phyloP scores from a whole-genome alignment of 35 echinoderm and acorn worm species.

The Nesometra sesokonis region DNA sequence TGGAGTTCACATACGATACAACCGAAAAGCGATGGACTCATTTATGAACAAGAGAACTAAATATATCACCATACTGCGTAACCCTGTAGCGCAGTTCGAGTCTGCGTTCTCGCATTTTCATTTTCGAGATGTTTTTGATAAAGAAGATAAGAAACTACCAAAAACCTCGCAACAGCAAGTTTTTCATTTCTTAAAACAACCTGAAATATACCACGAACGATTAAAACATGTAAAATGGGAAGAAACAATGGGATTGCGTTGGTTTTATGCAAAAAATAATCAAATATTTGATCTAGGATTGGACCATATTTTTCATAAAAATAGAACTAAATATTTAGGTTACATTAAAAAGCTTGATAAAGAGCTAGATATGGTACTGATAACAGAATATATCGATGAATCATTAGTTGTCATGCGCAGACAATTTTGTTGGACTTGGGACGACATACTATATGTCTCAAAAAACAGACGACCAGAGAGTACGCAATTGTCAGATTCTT shows the following conservation, averaged over 20 bases:
- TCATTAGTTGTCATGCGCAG: slow-evolving; percentile 48
- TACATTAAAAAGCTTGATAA: slow-evolving; percentile 23
- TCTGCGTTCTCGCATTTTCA: slow-evolving; percentile 70
- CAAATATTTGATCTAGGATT: slow-evolving; percentile 61
- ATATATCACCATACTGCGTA: slow-evolving; percentile 75
- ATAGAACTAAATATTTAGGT: neutral
- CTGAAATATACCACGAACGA: slow-evolving; percentile 29
- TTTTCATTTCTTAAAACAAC: slow-evolving; percentile 10
- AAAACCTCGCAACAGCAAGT: too few relatives aligned
- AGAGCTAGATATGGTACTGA: slow-evolving; percentile 36
- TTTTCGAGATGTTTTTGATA: slow-evolving; percentile 30
- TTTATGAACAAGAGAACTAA: slow-evolving; percentile 47
- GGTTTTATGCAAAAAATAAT: slow-evolving; percentile 45
- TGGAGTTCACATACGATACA: slow-evolving; percentile 53
- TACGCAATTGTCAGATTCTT: neutral
- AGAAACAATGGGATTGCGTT: slow-evolving; percentile 21
- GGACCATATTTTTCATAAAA: slow-evolving; percentile 24
- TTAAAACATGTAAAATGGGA: slow-evolving; percentile 46
- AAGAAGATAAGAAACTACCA: neutral
- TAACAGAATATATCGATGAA: slow-evolving; percentile 68
- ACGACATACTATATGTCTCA: slow-evolving; percentile 56
- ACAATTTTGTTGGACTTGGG: slow-evolving; percentile 38
- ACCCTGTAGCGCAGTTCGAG: slow-evolving; percentile 75
- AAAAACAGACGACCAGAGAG: slow-evolving; percentile 39
- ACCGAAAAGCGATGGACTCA: slow-evolving; percentile 38